Conservation (phyloP, 2,113 vertebrate genomes). For the Alosa alosa region DNA sequence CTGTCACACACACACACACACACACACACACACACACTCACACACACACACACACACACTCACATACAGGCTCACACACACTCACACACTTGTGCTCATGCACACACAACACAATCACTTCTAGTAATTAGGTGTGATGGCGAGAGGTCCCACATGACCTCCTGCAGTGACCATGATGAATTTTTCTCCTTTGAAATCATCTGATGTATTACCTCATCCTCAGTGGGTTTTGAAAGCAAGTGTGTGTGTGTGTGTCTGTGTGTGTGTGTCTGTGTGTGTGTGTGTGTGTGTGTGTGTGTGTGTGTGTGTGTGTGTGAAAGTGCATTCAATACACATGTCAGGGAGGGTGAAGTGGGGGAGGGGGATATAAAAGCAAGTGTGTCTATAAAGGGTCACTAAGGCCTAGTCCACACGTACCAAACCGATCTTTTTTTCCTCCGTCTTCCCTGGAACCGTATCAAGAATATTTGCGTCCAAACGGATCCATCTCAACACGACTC, state of each 20-base stretch:
- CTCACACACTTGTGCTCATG: not conserved
- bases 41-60: not conserved
- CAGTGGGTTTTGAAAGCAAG: not conserved
- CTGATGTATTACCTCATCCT: slow-evolving; percentile 13
- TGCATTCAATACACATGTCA: not conserved
- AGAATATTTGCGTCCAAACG: too few relatives aligned
- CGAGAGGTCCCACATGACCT: slow-evolving; percentile 2
- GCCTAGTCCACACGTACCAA: too few relatives aligned
- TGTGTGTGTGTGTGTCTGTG: slow-evolving; percentile 8
- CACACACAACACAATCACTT: slow-evolving; percentile 23
- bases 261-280: not conserved
- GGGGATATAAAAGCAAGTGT: not conserved
- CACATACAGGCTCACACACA: not conserved
- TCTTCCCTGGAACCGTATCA: too few relatives aligned
- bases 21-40: not conserved
- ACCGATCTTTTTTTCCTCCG: too few relatives aligned
- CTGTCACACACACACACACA: not conserved
- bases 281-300: slow-evolving; percentile 10
- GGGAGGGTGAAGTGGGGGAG: not conserved
- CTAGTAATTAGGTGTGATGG: slow-evolving; percentile 29
- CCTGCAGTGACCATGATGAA: slow-evolving; percentile 29
- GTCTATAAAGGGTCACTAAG: too few relatives aligned
- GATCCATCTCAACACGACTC: too few relatives aligned
- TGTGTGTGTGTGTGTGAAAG: not conserved
- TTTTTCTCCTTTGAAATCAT: slow-evolving; percentile 12